These are phyloP conservation scores for Pantherophis vulpinus DNA, from an alignment of 2,797 vertebrate species.

Conservation along the genomic window DNA sequence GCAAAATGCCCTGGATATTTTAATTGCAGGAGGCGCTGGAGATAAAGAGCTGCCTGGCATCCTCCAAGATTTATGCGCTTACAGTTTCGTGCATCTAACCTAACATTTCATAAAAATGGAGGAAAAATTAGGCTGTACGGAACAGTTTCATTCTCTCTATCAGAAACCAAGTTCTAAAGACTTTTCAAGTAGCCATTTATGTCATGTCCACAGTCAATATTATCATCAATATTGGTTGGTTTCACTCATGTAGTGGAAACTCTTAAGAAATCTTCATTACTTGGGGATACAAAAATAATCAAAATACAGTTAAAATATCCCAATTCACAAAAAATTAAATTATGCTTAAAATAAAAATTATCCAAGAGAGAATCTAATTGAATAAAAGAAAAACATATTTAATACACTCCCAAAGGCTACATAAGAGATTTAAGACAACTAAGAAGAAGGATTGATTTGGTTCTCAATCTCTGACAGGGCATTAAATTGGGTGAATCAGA, in stretches of 20 bases:
- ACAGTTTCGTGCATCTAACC: slow-evolving; percentile 89
- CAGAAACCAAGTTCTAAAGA: not conserved
- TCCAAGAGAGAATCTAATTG: not conserved
- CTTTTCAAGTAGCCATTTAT: not conserved
- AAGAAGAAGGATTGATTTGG: not conserved
- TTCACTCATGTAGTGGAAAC: not conserved
- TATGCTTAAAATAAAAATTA: not conserved
- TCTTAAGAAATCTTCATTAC: not conserved
- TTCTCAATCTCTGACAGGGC: not conserved
- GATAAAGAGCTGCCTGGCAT: slow-evolving; percentile 86
- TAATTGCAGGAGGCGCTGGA: slow-evolving; percentile 93
- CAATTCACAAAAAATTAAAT: not conserved
- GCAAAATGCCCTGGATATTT: slow-evolving; percentile 92
- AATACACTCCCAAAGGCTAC: not conserved
- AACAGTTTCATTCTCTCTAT: not conserved
- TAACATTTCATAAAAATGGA: slow-evolving; percentile 52
- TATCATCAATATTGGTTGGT: not conserved
- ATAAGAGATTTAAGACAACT: not conserved
- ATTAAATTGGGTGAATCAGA: not conserved
- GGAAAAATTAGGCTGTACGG: fast-evolving
- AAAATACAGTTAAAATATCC: not conserved
- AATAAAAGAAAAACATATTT: not conserved
- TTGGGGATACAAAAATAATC: not conserved
- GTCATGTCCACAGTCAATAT: not conserved
- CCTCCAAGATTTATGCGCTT: slow-evolving; percentile 96